These are phyloP conservation scores for Gastrophysa polygoni DNA, from an alignment of 2,888 invertebrate species.

Conservation along the genomic window DNA sequence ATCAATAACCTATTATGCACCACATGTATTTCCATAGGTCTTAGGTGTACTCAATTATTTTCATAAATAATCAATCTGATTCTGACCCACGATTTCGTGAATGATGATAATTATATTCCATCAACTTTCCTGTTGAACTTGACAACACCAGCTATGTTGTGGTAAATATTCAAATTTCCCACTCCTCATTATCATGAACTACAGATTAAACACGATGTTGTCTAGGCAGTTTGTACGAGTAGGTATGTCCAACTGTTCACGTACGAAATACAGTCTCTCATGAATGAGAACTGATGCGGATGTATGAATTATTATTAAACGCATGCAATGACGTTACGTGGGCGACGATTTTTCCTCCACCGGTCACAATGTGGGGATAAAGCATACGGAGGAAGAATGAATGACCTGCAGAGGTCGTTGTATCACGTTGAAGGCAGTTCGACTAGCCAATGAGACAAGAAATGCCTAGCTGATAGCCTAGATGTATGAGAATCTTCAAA, in stretches of 20 bases:
- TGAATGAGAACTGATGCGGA: conserved; percentile 28
- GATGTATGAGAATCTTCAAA: no score
- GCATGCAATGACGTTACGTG: conserved; percentile 17
- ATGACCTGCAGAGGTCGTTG: not conserved
- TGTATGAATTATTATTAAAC: conserved; percentile 24
- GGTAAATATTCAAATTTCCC: not conserved
- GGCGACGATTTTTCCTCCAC: conserved; percentile 20
- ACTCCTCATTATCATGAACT: not conserved
- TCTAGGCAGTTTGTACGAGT: not conserved
- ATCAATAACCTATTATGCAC: no score
- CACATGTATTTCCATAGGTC: no score
- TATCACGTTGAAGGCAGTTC: not conserved
- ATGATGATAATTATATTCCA: no score
- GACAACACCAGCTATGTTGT: no score
- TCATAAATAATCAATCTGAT: no score
- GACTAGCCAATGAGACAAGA: no score
- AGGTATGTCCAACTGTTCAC: conserved; percentile 10
- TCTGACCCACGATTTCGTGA: no score
- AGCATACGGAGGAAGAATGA: not conserved
- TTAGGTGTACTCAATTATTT: no score
- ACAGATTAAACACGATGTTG: not conserved
- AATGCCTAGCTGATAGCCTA: no score
- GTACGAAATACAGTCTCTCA: conserved; percentile 18
- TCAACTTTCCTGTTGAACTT: no score
- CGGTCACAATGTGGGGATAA: not conserved